Percentiles rank a stretch among this genome's conserved stretches.
Conservation (phyloP, 2,797 vertebrate species). For the Sebastes hubbsi region DNA sequence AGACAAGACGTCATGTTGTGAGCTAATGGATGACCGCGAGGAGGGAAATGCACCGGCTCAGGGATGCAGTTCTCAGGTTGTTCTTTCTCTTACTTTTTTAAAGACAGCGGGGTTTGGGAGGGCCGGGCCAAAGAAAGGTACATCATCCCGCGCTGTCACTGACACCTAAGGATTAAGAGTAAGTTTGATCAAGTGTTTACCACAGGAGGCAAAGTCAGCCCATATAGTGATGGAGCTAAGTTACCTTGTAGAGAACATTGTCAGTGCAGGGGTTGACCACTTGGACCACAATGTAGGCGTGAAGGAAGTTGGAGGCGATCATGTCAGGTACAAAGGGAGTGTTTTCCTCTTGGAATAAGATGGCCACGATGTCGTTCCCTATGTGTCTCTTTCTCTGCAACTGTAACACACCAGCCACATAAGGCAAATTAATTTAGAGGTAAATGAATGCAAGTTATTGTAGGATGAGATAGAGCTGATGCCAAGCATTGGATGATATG, state of each 20-base stretch:
- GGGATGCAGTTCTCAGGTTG: background rate
- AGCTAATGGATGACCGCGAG: background rate
- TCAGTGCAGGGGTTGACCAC: slow-evolving; percentile 84
- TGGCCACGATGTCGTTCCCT: slow-evolving; percentile 96
- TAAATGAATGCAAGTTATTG: background rate
- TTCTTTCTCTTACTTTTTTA: slow-evolving; percentile 88
- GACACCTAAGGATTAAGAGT: slow-evolving; percentile 84
- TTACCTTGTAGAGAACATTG: slow-evolving; percentile 92
- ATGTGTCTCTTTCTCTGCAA: slow-evolving; percentile 96
- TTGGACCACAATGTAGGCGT: slow-evolving; percentile 94
- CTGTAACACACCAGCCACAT: slow-evolving; percentile 72
- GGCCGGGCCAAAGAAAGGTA: slow-evolving; percentile 93
- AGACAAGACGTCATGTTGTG: background rate
- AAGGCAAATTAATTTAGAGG: background rate
- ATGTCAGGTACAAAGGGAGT: slow-evolving; percentile 97
- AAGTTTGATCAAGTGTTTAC: background rate
- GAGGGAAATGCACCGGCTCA: too few relatives aligned
- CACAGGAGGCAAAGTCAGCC: slow-evolving; percentile 9
- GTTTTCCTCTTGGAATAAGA: slow-evolving; percentile 96
- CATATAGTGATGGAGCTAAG: background rate
- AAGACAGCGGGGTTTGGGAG: slow-evolving; percentile 92
- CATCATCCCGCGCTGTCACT: slow-evolving; percentile 92
- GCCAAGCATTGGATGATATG: background rate
- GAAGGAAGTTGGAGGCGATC: slow-evolving; percentile 98
- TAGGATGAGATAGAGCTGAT: background rate